Evolutionary conservation across 2,113 vertebrate genomes (phyloP).

Genomic region (Anolis carolinensis): DNA sequence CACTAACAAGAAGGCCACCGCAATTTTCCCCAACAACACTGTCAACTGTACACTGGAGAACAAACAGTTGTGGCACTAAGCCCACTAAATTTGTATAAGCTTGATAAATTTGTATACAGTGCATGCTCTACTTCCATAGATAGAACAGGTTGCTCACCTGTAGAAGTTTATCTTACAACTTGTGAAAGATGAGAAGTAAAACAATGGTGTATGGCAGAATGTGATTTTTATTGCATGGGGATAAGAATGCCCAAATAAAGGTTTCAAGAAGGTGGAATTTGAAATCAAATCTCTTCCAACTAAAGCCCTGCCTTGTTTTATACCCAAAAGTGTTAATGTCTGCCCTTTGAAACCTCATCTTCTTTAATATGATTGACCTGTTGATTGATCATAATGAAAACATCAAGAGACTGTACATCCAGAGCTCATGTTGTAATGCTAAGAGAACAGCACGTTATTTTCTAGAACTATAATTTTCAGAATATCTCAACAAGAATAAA

Average conservation of each 20-base stretch:
- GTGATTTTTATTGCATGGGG: not conserved
- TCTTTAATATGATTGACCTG: not conserved
- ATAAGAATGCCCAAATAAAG: not conserved
- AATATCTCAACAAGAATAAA: too few species aligned
- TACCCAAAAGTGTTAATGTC: not conserved
- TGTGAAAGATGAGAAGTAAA: not conserved
- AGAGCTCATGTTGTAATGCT: not conserved
- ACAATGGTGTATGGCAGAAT: not conserved
- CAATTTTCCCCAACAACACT: too few species aligned
- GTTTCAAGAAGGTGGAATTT: conserved; percentile 18
- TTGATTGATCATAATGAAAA: not conserved
- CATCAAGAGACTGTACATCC: not conserved
- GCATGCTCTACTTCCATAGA: too few species aligned
- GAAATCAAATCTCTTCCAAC: conserved; percentile 33
- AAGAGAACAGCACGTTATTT: not conserved
- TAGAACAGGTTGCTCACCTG: not conserved
- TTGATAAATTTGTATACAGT: too few species aligned
- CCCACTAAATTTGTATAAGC: too few species aligned
- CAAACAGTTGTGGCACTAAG: too few species aligned
- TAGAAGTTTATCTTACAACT: not conserved
- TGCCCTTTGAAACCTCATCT: not conserved
- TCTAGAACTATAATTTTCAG: too few species aligned
- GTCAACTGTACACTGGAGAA: too few species aligned
- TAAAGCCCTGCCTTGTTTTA: not conserved
- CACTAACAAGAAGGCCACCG: too few species aligned